These are phyloP conservation scores for Danio tinwini DNA, from an alignment of 2,797 vertebrate genomes.

Conservation along the genomic window DNA sequence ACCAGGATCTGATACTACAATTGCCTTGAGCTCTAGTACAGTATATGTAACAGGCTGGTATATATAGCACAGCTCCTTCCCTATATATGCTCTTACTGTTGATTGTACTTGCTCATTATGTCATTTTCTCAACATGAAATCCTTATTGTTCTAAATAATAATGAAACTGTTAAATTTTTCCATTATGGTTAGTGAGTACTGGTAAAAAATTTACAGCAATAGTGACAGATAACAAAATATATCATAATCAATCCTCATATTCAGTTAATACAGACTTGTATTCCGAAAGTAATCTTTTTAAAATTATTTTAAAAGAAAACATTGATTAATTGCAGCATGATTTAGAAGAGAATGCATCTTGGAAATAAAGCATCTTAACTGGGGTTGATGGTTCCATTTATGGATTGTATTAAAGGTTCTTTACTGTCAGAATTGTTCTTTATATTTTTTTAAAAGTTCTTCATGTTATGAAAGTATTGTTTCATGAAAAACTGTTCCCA, in stretches of 20 bases:
- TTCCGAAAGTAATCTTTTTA: neutral
- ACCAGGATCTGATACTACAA: conserved; percentile 15
- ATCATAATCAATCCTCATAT: neutral
- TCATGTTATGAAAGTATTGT: too few relatives aligned
- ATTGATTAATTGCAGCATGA: too few relatives aligned
- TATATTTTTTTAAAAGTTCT: too few relatives aligned
- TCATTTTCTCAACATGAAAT: neutral
- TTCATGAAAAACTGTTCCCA: too few relatives aligned
- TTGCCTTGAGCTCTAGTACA: conserved; percentile 13
- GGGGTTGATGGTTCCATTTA: too few relatives aligned
- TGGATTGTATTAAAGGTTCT: too few relatives aligned
- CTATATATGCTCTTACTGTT: neutral
- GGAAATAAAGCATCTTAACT: too few relatives aligned
- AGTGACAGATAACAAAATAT: neutral
- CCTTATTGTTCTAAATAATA: neutral
- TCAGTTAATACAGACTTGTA: neutral
- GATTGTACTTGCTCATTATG: neutral
- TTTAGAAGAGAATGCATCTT: too few relatives aligned
- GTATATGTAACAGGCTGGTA: neutral
- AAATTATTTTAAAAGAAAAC: neutral
- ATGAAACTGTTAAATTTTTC: neutral
- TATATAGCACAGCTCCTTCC: neutral
- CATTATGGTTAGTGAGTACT: neutral
- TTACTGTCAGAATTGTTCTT: too few relatives aligned
- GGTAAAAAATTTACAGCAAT: neutral